Percentiles rank a stretch among this genome's conserved stretches.
Evolutionary conservation across 2,888 invertebrate species (phyloP).

Genomic region (Gastrophysa polygoni): DNA sequence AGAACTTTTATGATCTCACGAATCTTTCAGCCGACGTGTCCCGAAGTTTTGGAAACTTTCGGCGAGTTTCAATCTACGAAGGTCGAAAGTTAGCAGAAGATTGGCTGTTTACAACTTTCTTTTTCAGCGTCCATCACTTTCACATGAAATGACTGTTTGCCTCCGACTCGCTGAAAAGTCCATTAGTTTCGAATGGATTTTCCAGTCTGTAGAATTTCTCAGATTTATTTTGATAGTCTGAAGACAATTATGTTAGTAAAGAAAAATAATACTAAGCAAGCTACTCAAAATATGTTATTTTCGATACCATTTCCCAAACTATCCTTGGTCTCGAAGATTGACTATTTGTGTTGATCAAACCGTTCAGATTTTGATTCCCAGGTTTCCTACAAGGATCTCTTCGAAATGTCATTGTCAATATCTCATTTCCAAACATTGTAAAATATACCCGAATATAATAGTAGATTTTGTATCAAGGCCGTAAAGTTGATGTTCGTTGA

Average conservation of each 20-base stretch:
- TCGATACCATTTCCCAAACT: too few relatives aligned
- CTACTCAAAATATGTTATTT: too few relatives aligned
- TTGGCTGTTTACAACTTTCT: neutral
- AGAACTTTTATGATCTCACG: neutral
- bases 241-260: neutral
- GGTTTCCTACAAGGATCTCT: too few relatives aligned
- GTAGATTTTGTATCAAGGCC: too few relatives aligned
- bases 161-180: neutral
- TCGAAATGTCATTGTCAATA: too few relatives aligned
- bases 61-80: neutral
- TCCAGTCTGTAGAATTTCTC: neutral
- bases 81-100: neutral
- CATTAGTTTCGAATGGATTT: neutral
- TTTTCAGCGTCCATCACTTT: neutral
- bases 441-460: too few relatives aligned
- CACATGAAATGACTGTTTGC: neutral
- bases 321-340: too few relatives aligned
- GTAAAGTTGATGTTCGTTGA: too few relatives aligned
- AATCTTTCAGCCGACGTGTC: neutral
- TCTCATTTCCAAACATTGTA: too few relatives aligned
- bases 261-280: too few relatives aligned
- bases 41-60: neutral
- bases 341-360: too few relatives aligned
- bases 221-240: neutral
- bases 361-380: too few relatives aligned